A percentile compares a stretch with the other conserved stretches of the same genome.
Evolutionary conservation across 2,888 invertebrate genomes (phyloP).

Genomic region (Cerastis leucographa): DNA sequence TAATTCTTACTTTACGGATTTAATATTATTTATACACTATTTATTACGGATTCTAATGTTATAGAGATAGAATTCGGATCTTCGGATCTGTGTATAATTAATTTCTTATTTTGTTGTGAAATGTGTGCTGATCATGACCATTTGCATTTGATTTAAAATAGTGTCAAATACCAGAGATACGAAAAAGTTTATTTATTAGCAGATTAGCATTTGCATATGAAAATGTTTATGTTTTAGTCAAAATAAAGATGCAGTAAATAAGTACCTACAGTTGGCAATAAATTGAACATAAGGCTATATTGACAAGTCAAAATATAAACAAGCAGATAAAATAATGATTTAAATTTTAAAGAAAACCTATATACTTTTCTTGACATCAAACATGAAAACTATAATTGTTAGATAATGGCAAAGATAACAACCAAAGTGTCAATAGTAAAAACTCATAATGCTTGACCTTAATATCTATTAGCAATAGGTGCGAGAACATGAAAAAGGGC

Average conservation of each 20-base stretch:
- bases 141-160: slow-evolving; percentile 60
- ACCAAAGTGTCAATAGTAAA: background rate
- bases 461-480: background rate
- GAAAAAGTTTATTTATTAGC: slow-evolving; percentile 60
- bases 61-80: slow-evolving; percentile 63
- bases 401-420: background rate
- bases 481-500: slow-evolving; percentile 29
- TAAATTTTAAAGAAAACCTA: background rate
- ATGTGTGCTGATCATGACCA: slow-evolving; percentile 56
- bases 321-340: background rate
- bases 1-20: slow-evolving; percentile 86
- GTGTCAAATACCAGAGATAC: slow-evolving; percentile 60
- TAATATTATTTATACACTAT: slow-evolving; percentile 78
- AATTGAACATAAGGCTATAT: slow-evolving; percentile 38
- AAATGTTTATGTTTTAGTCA: slow-evolving; percentile 53
- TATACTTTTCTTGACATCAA: background rate
- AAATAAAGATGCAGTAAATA: slow-evolving; percentile 42
- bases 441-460: background rate
- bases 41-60: slow-evolving; percentile 73
- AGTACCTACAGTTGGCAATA: slow-evolving; percentile 29
- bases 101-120: slow-evolving; percentile 69
- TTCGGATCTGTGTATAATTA: slow-evolving; percentile 60
- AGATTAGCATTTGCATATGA: slow-evolving; percentile 60
- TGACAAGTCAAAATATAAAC: slow-evolving; percentile 21
- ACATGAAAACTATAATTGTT: too few relatives aligned